Evolutionary conservation across 2,888 invertebrate species (phyloP), one percentile per base, ranked within the genome.

Genomic region (Scrobipalpa atriplicella): DNA sequence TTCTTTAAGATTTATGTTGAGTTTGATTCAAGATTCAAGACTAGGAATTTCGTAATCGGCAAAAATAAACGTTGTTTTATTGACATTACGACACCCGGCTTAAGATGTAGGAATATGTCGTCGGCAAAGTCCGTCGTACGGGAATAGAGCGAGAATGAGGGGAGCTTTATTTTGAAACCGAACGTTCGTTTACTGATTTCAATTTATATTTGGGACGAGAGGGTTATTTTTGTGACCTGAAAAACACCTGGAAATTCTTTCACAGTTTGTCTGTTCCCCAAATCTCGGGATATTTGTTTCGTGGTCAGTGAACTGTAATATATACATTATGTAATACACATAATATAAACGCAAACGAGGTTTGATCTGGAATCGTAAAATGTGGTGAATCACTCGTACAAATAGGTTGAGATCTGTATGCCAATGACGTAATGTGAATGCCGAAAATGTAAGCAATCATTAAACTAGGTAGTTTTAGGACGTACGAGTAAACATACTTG

Each of bases 41-140:
- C 80, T 83, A 81, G 83, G 83, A 79, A 84, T 92, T 89, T 90
- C 89, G 89, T 90, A 91, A 92, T 87, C 87, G 77, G 82, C 85
- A 80, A 87, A 90, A 92, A 92, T 92, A 92, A 90, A 89, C 86
- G 78, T 86, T 88, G 89, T 88, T 89, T 90, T 89, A 91, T 91
- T 89, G 87, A 87, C 85, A 86, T 91, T 91, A 89, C 89, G 89
- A 91, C 90, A 90, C 84, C 84, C 78, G 78, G 83, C 80, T 85
- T 83, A 78, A 81, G 84, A 81, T 81, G 82, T 79, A 76, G 74
- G 79, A 38, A 47, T 76, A 81, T 78, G 77, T 74, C 75, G 72
- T 71, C 77, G 75, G 65, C 62, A 47, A 64, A 80, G 77, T 75
- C 71, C 76, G 70, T 73, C 77, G 38, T 16, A 58, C 85, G 82